A percentile compares a stretch with the other conserved stretches of the same genome.
phyloP scores from a whole-genome alignment of 2,797 vertebrate species.

The Cryptoprocta ferox region DNA sequence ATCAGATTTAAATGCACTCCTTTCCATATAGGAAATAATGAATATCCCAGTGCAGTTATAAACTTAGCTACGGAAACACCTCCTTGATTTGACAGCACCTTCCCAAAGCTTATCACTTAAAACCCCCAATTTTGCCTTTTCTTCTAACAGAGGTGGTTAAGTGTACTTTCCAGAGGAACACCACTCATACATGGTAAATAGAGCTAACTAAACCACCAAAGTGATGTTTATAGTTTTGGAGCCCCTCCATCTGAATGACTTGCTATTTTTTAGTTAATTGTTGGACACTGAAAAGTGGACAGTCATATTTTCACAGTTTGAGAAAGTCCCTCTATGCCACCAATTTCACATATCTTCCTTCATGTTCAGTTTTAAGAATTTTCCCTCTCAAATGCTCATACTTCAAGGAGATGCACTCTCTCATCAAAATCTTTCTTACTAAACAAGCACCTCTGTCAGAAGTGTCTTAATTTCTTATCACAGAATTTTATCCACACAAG shows the following conservation, averaged over 20 bases:
- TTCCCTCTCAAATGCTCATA: slow-evolving; percentile 71
- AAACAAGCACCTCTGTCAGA: slow-evolving; percentile 86
- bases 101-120: not conserved
- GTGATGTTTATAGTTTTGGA: not conserved
- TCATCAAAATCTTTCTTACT: slow-evolving; percentile 84
- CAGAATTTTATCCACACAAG: slow-evolving; percentile 88
- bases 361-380: slow-evolving; percentile 59
- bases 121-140: not conserved
- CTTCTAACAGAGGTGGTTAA: not conserved
- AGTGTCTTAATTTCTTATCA: slow-evolving; percentile 91
- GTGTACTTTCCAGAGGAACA: slow-evolving; percentile 14
- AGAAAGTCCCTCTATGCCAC: not conserved
- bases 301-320: slow-evolving; percentile 40
- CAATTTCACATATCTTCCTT: slow-evolving; percentile 11
- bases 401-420: slow-evolving; percentile 79
- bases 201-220: not conserved
- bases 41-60: not conserved
- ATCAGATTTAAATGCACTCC: not conserved
- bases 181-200: not conserved
- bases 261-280: slow-evolving; percentile 57
- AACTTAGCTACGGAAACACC: not conserved
- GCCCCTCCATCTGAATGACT: not conserved
- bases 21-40: not conserved
- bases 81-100: not conserved
- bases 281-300: slow-evolving; percentile 37